phyloP scores from a whole-genome alignment of 1,140 invertebrate genomes.

The Vanessa tameamea region DNA sequence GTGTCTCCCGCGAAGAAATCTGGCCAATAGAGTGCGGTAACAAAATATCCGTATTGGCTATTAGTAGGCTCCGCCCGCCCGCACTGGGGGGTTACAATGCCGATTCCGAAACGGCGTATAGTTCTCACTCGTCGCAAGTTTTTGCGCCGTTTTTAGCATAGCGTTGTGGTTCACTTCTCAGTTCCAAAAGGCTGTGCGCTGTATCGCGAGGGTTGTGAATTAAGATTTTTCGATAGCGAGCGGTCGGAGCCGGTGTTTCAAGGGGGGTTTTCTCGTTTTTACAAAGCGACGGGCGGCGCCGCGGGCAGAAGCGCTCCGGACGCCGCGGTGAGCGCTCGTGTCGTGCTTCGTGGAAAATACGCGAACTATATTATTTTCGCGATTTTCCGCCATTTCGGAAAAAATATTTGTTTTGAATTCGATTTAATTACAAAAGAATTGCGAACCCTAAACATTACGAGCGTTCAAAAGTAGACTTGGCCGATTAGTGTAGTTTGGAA shows the following conservation, averaged over 20 bases:
- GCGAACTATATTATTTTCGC: constrained; percentile 44
- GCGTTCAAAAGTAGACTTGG: constrained; percentile 6
- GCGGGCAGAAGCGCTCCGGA: constrained; percentile 64
- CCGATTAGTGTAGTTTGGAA: constrained; percentile 24
- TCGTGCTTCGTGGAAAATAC: constrained; percentile 34
- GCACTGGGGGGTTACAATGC: constrained; percentile 34
- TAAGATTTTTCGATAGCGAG: constrained; percentile 50
- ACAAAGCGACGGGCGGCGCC: constrained; percentile 57
- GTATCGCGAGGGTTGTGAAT: constrained; percentile 46
- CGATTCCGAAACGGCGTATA: constrained; percentile 47
- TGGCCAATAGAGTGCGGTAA: constrained; percentile 81
- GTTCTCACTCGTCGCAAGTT: constrained; percentile 18
- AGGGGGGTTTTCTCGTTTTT: constrained; percentile 58
- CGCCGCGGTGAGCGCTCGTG: constrained; percentile 67
- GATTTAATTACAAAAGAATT: constrained; percentile 3
- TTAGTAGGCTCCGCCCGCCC: constrained; percentile 76
- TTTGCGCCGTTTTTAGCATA: constrained; percentile 32
- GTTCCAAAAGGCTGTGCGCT: constrained; percentile 45
- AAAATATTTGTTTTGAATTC: constrained; percentile 20
- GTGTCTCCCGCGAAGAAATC: constrained; percentile 75
- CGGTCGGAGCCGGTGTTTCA: constrained; percentile 37
- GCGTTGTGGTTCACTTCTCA: constrained; percentile 21
- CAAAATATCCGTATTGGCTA: constrained; percentile 81
- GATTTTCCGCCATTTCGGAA: constrained; percentile 48
- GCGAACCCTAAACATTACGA: constrained; percentile 11